Evolutionary conservation across 2,888 invertebrate genomes (phyloP), one percentile per base, ranked within the genome.

Genomic region (Lathronympha strigana): DNA sequence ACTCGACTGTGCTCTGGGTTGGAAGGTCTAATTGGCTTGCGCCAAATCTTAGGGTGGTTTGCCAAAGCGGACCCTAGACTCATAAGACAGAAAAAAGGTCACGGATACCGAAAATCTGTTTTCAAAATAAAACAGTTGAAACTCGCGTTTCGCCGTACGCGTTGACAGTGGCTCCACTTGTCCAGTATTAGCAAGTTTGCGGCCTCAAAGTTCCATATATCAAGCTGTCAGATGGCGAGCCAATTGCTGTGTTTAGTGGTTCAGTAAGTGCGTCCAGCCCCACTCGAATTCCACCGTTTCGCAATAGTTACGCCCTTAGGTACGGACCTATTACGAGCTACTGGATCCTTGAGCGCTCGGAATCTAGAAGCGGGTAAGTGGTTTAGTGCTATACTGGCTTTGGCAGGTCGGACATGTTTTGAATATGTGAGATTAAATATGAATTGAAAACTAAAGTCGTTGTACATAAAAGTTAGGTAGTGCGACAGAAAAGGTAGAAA

Each of bases 291-390:
- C 87, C 81, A 23, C 45, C 49, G 71, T 89, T 89, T 83, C 86
- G 87, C 87, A 90, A 89, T 69, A 64, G 61, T 67, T 49, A 89
- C 90, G 90, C 91, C 91, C 87, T 81, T 73, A 73, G 74, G 73
- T 76, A 82, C 84, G 87, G 84, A 85, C 87, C 89, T 87, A 90
- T 89, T 88, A 90, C 76, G 57, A 75, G 91, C 91, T 91, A 91
- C 90, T 69, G 90, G 80, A 90, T 75, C 89, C 90, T 91, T 90
- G 90, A 84, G 81, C 86, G 84, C 87, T 84, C 51, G 67, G 68
- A 77, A 79, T 75, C 77, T 80, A 71, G 60, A 47, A 63, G 63
- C 68, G 67, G 57, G 64, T 64, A 64, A 61, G 66, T 54, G 66
- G 54, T 40, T 49, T 47, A 43, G 63, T 57, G 51, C 51, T 25